These are phyloP conservation scores for Cistogaster globosa DNA, from an alignment of 2,888 invertebrate species.

Conservation along the genomic window DNA sequence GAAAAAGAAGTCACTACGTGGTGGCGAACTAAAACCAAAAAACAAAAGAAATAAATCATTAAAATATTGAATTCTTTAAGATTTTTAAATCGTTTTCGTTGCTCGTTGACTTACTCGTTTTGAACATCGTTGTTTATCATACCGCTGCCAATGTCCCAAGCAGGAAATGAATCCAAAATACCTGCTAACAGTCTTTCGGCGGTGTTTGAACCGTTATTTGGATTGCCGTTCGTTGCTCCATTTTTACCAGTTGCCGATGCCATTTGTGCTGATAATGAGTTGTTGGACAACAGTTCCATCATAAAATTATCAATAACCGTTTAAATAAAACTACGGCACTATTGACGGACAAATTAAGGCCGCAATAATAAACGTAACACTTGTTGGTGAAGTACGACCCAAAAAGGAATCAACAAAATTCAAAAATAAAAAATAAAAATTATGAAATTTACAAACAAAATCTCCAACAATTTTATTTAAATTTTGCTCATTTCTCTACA, in stretches of 20 bases:
- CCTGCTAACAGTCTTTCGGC: constrained; percentile 79
- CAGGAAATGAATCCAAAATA: constrained; percentile 79
- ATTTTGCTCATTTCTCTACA: background rate
- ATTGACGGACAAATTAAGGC: constrained; percentile 64
- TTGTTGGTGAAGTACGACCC: constrained; percentile 42
- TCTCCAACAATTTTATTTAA: constrained; percentile 28
- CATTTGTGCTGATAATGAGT: constrained; percentile 74
- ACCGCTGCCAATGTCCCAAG: constrained; percentile 78
- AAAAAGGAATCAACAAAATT: constrained; percentile 35
- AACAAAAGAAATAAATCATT: background rate
- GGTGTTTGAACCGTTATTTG: constrained; percentile 56
- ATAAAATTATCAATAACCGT: constrained; percentile 65
- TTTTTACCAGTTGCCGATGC: constrained; percentile 62
- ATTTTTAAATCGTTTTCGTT: background rate
- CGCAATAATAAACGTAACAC: constrained; percentile 64
- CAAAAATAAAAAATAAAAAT: constrained; percentile 3
- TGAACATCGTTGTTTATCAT: constrained; percentile 72
- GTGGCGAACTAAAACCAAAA: constrained; percentile 76
- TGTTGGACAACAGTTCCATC: constrained; percentile 81
- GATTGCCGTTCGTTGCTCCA: constrained; percentile 61
- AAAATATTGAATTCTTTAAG: background rate
- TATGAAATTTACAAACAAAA: constrained; percentile 10
- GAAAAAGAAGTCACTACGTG: constrained; percentile 78
- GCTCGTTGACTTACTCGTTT: constrained; percentile 75
- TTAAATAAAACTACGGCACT: constrained; percentile 60